Evolutionary conservation across 2,797 vertebrate species (phyloP).

Genomic region (Distichodus sexfasciatus): DNA sequence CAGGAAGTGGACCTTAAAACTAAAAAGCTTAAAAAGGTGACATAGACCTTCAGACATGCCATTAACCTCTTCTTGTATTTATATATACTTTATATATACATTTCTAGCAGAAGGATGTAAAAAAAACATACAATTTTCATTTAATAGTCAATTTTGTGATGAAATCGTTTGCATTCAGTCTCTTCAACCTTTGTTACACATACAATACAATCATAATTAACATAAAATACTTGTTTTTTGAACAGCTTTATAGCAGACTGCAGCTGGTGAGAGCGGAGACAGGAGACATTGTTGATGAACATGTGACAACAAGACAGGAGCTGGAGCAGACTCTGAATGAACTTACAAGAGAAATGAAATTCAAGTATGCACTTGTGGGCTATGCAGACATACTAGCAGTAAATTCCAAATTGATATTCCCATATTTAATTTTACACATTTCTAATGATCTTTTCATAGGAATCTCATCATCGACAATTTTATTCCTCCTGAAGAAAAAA

Average conservation of each 20-base stretch:
- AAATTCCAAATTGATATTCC: neutral
- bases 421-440: neutral
- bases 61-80: neutral
- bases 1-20: constrained; percentile 98
- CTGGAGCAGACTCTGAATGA: constrained; percentile 94
- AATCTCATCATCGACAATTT: constrained; percentile 97
- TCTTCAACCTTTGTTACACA: too few species aligned
- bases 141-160: too few species aligned
- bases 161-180: too few species aligned
- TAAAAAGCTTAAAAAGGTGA: constrained; percentile 94
- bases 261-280: constrained; percentile 92
- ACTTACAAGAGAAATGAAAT: constrained; percentile 95
- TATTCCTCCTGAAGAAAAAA: constrained; percentile 95
- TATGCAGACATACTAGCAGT: neutral
- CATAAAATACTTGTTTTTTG: constrained; percentile 1
- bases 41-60: neutral
- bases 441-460: constrained; percentile 65
- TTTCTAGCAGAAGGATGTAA: too few species aligned
- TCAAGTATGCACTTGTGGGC: too few species aligned
- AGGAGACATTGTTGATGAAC: constrained; percentile 88
- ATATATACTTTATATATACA: too few species aligned
- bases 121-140: too few species aligned
- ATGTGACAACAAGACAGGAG: constrained; percentile 90
- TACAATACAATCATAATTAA: neutral
- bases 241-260: constrained; percentile 88